These are phyloP conservation scores for Miichthys miiuy DNA, from an alignment of 2,797 vertebrate genomes.

Conservation along the genomic window DNA sequence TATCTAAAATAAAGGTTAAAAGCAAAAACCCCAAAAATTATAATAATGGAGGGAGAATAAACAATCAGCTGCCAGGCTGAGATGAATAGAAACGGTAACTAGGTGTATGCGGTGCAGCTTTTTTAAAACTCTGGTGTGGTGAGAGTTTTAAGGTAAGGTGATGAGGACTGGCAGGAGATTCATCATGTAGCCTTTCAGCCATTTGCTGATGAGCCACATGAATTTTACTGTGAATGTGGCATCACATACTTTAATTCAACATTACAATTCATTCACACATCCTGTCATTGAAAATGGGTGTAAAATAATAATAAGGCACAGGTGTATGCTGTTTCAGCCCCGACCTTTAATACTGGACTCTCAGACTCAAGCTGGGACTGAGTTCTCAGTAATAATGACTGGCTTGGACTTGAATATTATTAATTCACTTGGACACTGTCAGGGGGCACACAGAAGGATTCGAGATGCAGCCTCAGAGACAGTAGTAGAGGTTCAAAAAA, in stretches of 20 bases:
- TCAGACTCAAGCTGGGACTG: background rate
- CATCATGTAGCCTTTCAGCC: conserved; percentile 17
- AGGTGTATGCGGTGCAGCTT: conserved; percentile 20
- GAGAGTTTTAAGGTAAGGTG: conserved; percentile 11
- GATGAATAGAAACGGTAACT: conserved; percentile 62
- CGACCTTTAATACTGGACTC: background rate
- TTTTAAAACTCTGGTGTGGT: conserved; percentile 3
- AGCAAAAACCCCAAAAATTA: too few relatives aligned
- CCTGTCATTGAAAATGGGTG: conserved; percentile 9
- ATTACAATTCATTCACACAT: background rate
- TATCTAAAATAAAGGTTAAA: too few relatives aligned
- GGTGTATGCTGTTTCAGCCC: background rate
- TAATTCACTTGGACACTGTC: background rate
- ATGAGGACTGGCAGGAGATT: conserved; percentile 13
- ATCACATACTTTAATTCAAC: conserved; percentile 5
- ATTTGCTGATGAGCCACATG: conserved; percentile 19
- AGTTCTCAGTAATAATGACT: conserved; percentile 13
- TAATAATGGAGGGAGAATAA: conserved; percentile 51
- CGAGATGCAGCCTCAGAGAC: too few relatives aligned
- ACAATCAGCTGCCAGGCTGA: conserved; percentile 44
- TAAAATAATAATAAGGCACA: background rate
- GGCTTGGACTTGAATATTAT: conserved; percentile 14
- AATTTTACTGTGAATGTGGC: conserved; percentile 12
- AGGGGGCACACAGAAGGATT: too few relatives aligned
- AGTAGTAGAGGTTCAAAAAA: too few relatives aligned